Evolutionary conservation across 2,113 vertebrate species (phyloP).

Genomic region (Cariama cristata): DNA sequence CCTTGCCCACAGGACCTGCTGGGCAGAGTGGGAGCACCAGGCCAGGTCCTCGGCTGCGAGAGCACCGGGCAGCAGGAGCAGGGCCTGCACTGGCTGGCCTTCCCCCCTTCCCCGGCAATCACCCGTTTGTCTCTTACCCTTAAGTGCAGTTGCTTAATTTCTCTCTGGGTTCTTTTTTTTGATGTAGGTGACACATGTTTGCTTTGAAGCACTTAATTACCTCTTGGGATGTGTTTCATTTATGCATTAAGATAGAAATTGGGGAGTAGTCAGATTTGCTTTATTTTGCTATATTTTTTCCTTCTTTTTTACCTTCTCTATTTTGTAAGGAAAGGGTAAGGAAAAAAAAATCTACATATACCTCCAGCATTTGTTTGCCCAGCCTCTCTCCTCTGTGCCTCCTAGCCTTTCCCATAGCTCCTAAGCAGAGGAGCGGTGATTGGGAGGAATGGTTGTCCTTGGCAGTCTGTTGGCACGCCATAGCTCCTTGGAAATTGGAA

Average conservation of each 20-base stretch:
- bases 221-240: conserved; percentile 58
- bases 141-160: conserved; percentile 21
- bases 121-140: neutral
- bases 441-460: neutral
- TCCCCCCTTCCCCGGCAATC: neutral
- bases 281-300: neutral
- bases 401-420: neutral
- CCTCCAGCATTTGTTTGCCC: neutral
- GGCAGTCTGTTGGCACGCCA: neutral
- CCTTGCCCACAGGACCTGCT: accelerated
- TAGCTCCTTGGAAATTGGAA: neutral
- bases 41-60: accelerated
- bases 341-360: neutral
- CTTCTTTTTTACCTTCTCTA: neutral
- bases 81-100: neutral
- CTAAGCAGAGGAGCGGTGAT: neutral
- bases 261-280: neutral
- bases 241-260: conserved; percentile 57
- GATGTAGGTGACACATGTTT: conserved; percentile 30
- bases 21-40: neutral
- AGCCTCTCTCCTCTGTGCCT: neutral
- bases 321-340: neutral
- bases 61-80: neutral
- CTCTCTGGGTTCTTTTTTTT: neutral
- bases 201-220: conserved; percentile 47